Evolutionary conservation across 2,888 invertebrate genomes (phyloP), one percentile per base, ranked within the genome.

Genomic region (Acrocyrtus sp.): DNA sequence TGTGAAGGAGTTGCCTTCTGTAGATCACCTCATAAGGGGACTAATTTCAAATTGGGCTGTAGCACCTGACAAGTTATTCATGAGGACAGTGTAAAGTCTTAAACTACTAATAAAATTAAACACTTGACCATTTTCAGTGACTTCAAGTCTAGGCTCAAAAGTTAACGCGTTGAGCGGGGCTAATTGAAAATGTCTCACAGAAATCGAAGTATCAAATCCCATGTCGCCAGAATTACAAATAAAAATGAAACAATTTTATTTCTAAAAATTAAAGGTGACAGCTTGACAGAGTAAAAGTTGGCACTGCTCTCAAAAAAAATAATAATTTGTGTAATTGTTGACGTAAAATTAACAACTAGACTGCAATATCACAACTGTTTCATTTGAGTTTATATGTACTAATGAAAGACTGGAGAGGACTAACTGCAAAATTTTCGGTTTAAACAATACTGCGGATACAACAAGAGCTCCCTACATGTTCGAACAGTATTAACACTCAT

Each of bases 21-120:
- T n/a, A 27, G 70, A 70, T 70, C 70, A 70, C 62, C 70, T 70
- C 62, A 57, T 63, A 62, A 69, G 61, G 61, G 48, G 70, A 57
- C 62, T 27, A 63, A 47, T 27, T 15, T 50, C 21, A 34, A 34
- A 57, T 21, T 34, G 39, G 15, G 62, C 41, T 8, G 54, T 51
- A 17, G 54, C 43, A 3, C 51, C 51, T 12, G 68, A 68, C 60
- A 70, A 57, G 39, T 70, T 70, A 26, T 62, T 70, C 19, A 70
- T 70, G 15, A 70, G 54, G 54, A 70, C 70, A 48, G 56, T 62
- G 57, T 57, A 70, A 39, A 70, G 63, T 62, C 70, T 70, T 56
- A 62, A 61, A 63, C 70, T 70, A 63, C 61, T 70, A 22, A 29
- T 50, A 34, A 70, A 53, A 29, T n/a, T 63, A 5, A 70, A 50